Percentiles rank a stretch among this genome's conserved stretches.
Evolutionary conservation across 1,140 invertebrate species (phyloP).

Genomic region (Leptoteleia sp.): DNA sequence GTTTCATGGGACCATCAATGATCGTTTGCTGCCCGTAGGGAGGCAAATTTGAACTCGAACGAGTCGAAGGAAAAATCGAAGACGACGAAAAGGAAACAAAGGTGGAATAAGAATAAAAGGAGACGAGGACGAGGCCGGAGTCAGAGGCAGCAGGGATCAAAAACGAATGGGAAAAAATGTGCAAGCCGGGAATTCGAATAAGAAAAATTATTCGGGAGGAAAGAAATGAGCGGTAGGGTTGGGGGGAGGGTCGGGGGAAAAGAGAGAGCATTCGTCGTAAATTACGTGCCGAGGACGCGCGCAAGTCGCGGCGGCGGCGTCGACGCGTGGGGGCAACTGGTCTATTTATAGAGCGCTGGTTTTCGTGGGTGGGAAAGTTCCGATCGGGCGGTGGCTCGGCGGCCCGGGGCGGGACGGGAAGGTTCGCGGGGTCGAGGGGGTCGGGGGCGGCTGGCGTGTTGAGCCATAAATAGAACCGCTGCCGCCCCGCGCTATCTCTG

Average conservation of each 20-base stretch:
- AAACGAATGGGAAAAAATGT: too few relatives aligned
- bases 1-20: too few relatives aligned
- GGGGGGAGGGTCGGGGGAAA: background rate
- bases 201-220: background rate
- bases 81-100: too few relatives aligned
- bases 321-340: conserved; percentile 23
- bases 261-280: conserved; percentile 20
- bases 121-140: too few relatives aligned
- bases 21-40: too few relatives aligned
- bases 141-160: too few relatives aligned
- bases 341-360: conserved; percentile 73
- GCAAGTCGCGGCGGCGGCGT: conserved; percentile 20
- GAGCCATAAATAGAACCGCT: conserved; percentile 73
- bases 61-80: too few relatives aligned
- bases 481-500: conserved; percentile 55
- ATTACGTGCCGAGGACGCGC: conserved; percentile 16
- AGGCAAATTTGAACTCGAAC: too few relatives aligned
- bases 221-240: too few relatives aligned
- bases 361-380: conserved; percentile 72
- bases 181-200: background rate
- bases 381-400: conserved; percentile 41
- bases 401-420: conserved; percentile 26
- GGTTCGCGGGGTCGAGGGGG: too few relatives aligned
- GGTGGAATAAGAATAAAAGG: too few relatives aligned
- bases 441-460: conserved; percentile 27